Evolutionary conservation across 2,113 vertebrate species (phyloP).

Genomic region (Pteropus alecto): DNA sequence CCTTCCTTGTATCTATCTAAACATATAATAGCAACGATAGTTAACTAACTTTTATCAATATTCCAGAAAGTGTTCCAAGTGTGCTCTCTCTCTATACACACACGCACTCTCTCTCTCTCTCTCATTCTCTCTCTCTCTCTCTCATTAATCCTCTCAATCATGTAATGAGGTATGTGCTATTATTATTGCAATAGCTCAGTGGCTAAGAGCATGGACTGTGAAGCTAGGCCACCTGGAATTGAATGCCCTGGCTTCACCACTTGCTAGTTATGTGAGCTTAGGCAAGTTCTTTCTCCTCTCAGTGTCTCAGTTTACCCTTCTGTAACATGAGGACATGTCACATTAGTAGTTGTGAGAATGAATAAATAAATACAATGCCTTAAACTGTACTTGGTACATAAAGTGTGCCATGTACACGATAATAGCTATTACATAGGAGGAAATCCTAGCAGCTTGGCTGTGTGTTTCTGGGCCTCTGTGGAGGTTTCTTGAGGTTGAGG

Average conservation of each 20-base stretch:
- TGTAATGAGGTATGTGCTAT: neutral
- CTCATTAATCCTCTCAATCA: neutral
- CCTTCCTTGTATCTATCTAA: neutral
- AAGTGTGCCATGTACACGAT: neutral
- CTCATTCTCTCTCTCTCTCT: too few species aligned
- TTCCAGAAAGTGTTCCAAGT: neutral
- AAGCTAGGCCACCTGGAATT: neutral
- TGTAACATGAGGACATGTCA: neutral
- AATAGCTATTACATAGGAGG: neutral
- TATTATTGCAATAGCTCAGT: neutral
- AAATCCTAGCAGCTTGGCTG: neutral
- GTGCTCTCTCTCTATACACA: too few species aligned
- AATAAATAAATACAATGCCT: neutral
- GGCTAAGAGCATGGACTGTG: neutral
- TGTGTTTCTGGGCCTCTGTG: neutral
- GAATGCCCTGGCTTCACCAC: neutral
- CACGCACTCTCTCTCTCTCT: too few species aligned
- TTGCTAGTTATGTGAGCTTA: neutral
- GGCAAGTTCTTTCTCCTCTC: neutral
- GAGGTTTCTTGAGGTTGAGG: neutral
- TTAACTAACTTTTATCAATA: neutral
- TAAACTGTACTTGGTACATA: neutral
- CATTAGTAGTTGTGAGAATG: neutral
- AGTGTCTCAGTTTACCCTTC: neutral
- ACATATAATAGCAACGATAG: neutral